These are phyloP conservation scores for Syritta pipiens DNA, from an alignment of 2,888 invertebrate genomes.

Conservation along the genomic window DNA sequence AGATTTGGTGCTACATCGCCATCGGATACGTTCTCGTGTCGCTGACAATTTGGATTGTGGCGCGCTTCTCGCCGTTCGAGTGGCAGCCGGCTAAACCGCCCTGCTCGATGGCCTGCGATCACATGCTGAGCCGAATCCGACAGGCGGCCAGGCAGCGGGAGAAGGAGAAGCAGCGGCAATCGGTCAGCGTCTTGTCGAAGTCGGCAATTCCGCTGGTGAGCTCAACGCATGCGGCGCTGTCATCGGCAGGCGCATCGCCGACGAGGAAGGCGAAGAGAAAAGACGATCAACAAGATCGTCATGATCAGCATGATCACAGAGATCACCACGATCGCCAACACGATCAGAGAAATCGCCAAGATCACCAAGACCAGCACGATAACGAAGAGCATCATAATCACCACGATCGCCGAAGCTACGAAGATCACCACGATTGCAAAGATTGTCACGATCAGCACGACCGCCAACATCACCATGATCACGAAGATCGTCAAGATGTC, in stretches of 20 bases:
- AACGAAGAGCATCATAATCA: too few relatives aligned
- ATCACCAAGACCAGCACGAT: too few relatives aligned
- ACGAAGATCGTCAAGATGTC: too few relatives aligned
- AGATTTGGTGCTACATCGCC: constrained; percentile 91
- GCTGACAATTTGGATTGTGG: constrained; percentile 90
- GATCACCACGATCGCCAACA: too few relatives aligned
- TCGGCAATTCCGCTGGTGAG: constrained; percentile 24
- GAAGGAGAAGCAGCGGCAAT: constrained; percentile 32
- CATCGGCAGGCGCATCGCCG: too few relatives aligned
- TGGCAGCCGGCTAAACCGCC: constrained; percentile 84
- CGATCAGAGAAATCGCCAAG: too few relatives aligned
- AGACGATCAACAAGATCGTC: background rate
- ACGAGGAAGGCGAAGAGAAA: background rate
- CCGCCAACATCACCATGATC: too few relatives aligned
- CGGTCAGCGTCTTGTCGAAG: background rate
- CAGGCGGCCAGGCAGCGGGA: constrained; percentile 62
- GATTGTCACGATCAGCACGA: too few relatives aligned
- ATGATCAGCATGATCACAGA: constrained; percentile 9
- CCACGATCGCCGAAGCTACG: too few relatives aligned
- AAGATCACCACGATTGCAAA: too few relatives aligned
- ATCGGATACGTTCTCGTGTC: constrained; percentile 90
- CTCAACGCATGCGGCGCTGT: background rate
- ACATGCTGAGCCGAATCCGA: constrained; percentile 71
- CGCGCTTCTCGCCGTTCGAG: constrained; percentile 91
- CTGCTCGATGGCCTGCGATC: constrained; percentile 81